These are phyloP conservation scores for Chaetura pelagica DNA, from an alignment of 2,113 vertebrate species.

Conservation along the genomic window DNA sequence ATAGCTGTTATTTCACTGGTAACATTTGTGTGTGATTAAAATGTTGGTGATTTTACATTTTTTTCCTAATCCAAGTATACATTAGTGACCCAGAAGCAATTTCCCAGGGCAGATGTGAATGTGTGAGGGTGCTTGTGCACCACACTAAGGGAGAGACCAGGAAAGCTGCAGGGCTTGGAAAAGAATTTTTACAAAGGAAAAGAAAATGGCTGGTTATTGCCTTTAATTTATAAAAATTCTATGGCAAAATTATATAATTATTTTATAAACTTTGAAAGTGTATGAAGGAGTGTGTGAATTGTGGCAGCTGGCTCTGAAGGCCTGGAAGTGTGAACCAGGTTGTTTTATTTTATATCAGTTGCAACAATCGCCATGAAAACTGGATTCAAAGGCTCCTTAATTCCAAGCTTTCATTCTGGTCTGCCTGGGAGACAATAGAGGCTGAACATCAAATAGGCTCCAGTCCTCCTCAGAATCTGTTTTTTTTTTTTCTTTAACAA, in stretches of 20 bases:
- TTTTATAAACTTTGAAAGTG: background rate
- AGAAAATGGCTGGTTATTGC: background rate
- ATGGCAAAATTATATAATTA: background rate
- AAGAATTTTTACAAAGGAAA: background rate
- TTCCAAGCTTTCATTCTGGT: conserved; percentile 58
- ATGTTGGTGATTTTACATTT: background rate
- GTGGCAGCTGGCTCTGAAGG: background rate
- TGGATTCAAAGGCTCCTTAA: background rate
- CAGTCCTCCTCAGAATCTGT: conserved; percentile 37
- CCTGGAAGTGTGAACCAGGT: background rate
- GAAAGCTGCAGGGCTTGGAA: background rate
- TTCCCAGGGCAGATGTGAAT: background rate
- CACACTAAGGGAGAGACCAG: background rate
- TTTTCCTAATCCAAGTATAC: background rate
- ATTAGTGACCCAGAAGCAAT: background rate
- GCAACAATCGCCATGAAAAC: conserved; percentile 28
- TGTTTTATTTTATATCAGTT: conserved; percentile 30
- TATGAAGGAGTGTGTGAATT: background rate
- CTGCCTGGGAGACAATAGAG: conserved; percentile 64
- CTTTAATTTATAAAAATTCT: background rate
- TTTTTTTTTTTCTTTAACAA: conserved; percentile 14
- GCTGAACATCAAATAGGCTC: conserved; percentile 67
- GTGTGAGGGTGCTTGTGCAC: background rate
- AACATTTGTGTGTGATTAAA: rapidly evolving
- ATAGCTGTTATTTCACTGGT: rapidly evolving